Base-by-base conservation (phyloP, 2,888 invertebrate genomes). In the Drosophila nr. fundita region DNA sequence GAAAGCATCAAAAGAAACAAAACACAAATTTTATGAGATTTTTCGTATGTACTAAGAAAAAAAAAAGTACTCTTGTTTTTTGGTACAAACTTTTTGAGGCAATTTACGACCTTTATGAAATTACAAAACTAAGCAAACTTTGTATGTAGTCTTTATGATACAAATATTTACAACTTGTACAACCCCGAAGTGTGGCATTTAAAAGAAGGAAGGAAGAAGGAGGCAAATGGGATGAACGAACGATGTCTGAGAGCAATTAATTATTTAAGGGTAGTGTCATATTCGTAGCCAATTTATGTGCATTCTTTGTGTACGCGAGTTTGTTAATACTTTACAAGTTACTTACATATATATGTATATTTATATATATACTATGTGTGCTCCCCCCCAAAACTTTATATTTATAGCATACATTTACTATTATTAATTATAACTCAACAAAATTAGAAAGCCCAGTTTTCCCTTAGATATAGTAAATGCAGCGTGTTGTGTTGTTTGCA, bases 71-170 rank as follows among this genome's bases (percentile, higher is more conserved):
- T 83, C 77, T 69, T 64, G 71, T 76, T 80, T 45, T 83, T 85
- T 82, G 87, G 85, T 85, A 87, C 83, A 82, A 86, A 76, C 72
- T 82, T 90, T 90, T 91, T 81, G 83, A 89, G 73, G 84, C 83
- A 87, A 84, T 87, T 87, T 89, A 82, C 78, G 74, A 78, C 69
- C 76, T 62, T 75, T 75, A 58, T 76, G 68, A 76, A 83, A 57
- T 45, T 45, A 45, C 68, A 76, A 83, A 83, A 76, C 83, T 70
- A 73, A 62, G 62, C 64, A 70, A 68, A 60, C 70, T 83, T 63
- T 66, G 66, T 78, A 76, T 68, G 63, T 76, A 57, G 53, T 67
- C 71, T 52, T 75, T 67, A 75, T 65, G 68, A 79, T 72, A 30
- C 45, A 70, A 79, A 76, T 73, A 76, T 78, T 78, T 78, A 78